Percentiles rank a stretch among this genome's conserved stretches.
Conservation (phyloP, 2,113 vertebrate species). For the Lepus timidus region DNA sequence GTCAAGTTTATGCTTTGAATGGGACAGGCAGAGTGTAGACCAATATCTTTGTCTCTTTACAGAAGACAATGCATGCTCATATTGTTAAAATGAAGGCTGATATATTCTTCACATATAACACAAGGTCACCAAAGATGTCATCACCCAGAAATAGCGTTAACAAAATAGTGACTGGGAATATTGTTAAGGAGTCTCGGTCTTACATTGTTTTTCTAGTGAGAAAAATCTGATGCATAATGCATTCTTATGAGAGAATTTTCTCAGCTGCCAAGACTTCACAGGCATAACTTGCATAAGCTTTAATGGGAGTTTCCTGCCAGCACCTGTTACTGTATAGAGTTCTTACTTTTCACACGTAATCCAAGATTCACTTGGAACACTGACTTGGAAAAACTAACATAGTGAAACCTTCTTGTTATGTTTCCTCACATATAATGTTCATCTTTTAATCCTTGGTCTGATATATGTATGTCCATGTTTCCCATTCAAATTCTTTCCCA, state of each 20-base stretch:
- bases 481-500: constrained; percentile 71
- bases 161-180: constrained; percentile 75
- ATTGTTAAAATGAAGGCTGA: constrained; percentile 42
- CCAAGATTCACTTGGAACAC: constrained; percentile 75
- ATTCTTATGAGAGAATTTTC: constrained; percentile 80
- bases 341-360: constrained; percentile 83
- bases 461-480: constrained; percentile 69
- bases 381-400: constrained; percentile 75
- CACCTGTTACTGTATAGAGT: constrained; percentile 80
- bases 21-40: constrained; percentile 65
- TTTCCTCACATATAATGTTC: constrained; percentile 74
- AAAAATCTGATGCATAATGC: constrained; percentile 80
- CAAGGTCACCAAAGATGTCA: constrained; percentile 67
- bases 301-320: constrained; percentile 78
- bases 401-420: constrained; percentile 66
- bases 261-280: constrained; percentile 81
- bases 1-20: constrained; percentile 45
- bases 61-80: constrained; percentile 1
- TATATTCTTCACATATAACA: constrained; percentile 24
- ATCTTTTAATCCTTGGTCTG: constrained; percentile 76
- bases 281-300: constrained; percentile 80
- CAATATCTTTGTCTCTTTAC: constrained; percentile 41
- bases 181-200: constrained; percentile 67
- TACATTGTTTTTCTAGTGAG: constrained; percentile 78
- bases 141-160: constrained; percentile 55